These are phyloP conservation scores for Leucoraja erinaceus DNA, from an alignment of 2,113 vertebrate species.

Conservation along the genomic window DNA sequence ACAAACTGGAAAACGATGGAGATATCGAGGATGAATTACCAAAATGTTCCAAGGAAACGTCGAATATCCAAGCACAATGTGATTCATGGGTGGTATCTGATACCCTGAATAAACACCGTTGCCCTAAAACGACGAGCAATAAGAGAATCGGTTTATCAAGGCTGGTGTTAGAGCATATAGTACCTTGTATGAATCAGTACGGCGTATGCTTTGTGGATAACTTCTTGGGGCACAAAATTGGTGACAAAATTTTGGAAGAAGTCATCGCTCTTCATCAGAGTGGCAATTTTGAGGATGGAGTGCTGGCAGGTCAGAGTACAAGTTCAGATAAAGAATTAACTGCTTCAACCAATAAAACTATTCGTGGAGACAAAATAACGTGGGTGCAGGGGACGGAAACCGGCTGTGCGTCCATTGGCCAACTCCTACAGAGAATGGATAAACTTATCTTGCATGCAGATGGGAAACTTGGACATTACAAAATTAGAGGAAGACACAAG, in stretches of 20 bases:
- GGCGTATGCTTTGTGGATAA: slow-evolving; percentile 53
- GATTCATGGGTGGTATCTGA: background rate
- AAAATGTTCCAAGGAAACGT: background rate
- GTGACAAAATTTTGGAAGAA: slow-evolving; percentile 52
- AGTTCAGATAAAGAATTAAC: slow-evolving; percentile 49
- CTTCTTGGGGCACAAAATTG: slow-evolving; percentile 51
- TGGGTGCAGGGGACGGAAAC: slow-evolving; percentile 54
- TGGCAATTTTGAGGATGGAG: slow-evolving; percentile 50
- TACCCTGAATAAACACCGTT: background rate
- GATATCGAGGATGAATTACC: background rate
- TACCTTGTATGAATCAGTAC: slow-evolving; percentile 52
- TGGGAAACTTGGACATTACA: slow-evolving; percentile 53
- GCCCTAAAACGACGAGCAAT: background rate
- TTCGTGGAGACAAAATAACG: slow-evolving; percentile 54
- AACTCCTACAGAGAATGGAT: slow-evolving; percentile 52
- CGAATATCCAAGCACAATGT: slow-evolving; percentile 2
- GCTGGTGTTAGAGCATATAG: slow-evolving; percentile 49
- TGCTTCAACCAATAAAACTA: slow-evolving; percentile 44
- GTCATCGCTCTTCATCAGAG: slow-evolving; percentile 47
- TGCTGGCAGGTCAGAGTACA: slow-evolving; percentile 46
- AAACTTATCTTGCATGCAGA: slow-evolving; percentile 51
- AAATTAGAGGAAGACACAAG: slow-evolving; percentile 56
- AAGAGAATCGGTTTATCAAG: slow-evolving; percentile 44
- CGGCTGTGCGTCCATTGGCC: slow-evolving; percentile 51
- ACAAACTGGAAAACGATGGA: background rate